These are phyloP conservation scores for Hestina assimilis DNA, from an alignment of 1,140 invertebrate species.

Conservation along the genomic window DNA sequence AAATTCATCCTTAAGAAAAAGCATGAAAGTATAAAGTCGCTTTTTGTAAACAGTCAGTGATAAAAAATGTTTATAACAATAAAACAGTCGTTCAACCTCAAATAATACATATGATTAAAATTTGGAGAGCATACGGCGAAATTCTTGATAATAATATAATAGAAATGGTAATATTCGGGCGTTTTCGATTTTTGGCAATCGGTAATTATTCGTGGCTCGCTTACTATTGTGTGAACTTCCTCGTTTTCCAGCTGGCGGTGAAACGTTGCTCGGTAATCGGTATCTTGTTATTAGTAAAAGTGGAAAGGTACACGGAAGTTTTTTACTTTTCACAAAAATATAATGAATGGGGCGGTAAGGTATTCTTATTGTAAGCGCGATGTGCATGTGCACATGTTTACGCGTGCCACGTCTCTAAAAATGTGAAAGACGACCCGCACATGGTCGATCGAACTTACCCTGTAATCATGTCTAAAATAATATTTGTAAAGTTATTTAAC, in stretches of 20 bases:
- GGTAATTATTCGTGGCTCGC: constrained; percentile 42
- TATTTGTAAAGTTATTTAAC: constrained; percentile 21
- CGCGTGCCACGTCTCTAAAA: constrained; percentile 35
- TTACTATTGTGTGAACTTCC: constrained; percentile 52
- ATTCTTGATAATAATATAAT: constrained; percentile 19
- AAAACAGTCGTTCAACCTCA: constrained; percentile 51
- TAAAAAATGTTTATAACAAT: constrained; percentile 49
- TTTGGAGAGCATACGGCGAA: constrained; percentile 29
- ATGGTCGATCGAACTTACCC: constrained; percentile 12
- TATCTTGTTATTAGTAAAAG: constrained; percentile 62
- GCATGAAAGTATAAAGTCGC: constrained; percentile 28
- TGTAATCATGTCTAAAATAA: constrained; percentile 14
- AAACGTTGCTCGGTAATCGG: constrained; percentile 46
- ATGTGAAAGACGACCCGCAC: constrained; percentile 1
- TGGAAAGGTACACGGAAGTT: constrained; percentile 44
- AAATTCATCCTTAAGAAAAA: constrained; percentile 35
- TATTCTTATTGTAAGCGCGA: constrained; percentile 46
- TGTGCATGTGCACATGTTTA: constrained; percentile 28
- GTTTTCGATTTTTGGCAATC: constrained; percentile 57
- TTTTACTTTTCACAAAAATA: constrained; percentile 45
- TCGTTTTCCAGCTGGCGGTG: constrained; percentile 60
- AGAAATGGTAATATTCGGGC: constrained; percentile 26
- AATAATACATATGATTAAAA: constrained; percentile 43
- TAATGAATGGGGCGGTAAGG: constrained; percentile 17
- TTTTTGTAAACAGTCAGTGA: constrained; percentile 18